Evolutionary conservation across 1,140 invertebrate genomes (phyloP), one percentile per base, ranked within the genome.

Genomic region (Caenorhabditis latens): DNA sequence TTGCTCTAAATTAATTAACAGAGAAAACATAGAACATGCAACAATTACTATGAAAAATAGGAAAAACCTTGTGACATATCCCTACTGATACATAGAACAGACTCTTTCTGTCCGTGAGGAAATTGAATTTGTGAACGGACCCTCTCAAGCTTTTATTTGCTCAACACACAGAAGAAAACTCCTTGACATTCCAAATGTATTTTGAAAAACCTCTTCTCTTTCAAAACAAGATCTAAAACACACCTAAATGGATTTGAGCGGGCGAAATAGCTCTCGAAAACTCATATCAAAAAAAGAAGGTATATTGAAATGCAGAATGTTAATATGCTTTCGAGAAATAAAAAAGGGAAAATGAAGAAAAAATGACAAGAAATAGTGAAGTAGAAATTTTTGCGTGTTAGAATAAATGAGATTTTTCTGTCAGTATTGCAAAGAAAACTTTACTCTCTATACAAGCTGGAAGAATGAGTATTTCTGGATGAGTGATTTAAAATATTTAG

Each of bases 341-440:
- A 48, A 75, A 50, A 11, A 14, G 11, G 16, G 46, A 79, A 50
- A 19, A 43, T 8, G 9, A 42, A 24, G 53, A 50, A 50, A 79
- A 50, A 21, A 24, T 4, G 46, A 32, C 11, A 1, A 53, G 13
- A 16, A 79, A 24, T 79, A 24, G 71, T 50, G 46, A 19, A 71
- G 50, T 53, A 53, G 16, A 53, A 16, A 16, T 11, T 53, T 53
- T 79, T 50, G 71, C 71, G 71, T 79, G 71, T 46, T n/a, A 50
- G 71, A 79, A 79, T 79, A 79, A 79, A 79, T 79, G 71, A 79
- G 71, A 79, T 79, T 79, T 79, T 79, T 63, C 61, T 79, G 71
- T 2, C 9, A 79, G 71, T 21, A 24, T 50, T 46, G 65, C 43
- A 71, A 16, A 46, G 65, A 71, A 32, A 46, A n/a, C 3, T 71